Percentiles rank a stretch among this genome's conserved stretches.
Conservation (phyloP, 2,888 invertebrate genomes). For the Pterostichus madidus region DNA sequence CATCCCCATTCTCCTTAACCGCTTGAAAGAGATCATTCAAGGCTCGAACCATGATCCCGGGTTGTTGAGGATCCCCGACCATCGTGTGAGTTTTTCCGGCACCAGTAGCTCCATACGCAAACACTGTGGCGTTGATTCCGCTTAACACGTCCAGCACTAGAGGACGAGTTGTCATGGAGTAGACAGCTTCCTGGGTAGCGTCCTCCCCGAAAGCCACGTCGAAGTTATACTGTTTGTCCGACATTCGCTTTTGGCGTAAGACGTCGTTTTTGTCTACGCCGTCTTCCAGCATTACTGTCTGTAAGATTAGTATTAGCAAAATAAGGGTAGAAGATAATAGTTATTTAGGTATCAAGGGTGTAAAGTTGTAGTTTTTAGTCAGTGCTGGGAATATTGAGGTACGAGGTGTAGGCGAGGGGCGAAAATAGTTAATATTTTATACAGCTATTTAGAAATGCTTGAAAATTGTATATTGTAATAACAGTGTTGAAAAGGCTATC, state of each 20-base stretch:
- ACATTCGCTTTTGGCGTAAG: slow-evolving; percentile 84
- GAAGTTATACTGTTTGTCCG: slow-evolving; percentile 92
- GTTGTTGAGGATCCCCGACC: slow-evolving; percentile 84
- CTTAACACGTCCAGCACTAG: slow-evolving; percentile 91
- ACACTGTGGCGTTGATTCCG: slow-evolving; percentile 94
- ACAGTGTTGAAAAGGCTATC: too few relatives aligned
- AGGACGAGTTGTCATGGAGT: slow-evolving; percentile 90
- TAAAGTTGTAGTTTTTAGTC: too few relatives aligned
- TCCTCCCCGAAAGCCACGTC: slow-evolving; percentile 94
- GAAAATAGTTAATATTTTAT: too few relatives aligned
- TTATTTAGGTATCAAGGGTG: too few relatives aligned
- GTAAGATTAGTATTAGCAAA: slow-evolving; percentile 70
- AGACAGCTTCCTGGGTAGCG: slow-evolving; percentile 93
- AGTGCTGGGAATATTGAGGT: too few relatives aligned
- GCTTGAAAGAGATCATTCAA: slow-evolving; percentile 90
- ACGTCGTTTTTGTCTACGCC: slow-evolving; percentile 81
- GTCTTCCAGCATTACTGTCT: slow-evolving; percentile 86
- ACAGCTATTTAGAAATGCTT: too few relatives aligned
- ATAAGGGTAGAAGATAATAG: slow-evolving; percentile 8
- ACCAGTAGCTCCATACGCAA: slow-evolving; percentile 96
- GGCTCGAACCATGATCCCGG: slow-evolving; percentile 93
- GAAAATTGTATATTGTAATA: too few relatives aligned
- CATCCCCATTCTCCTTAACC: slow-evolving; percentile 81
- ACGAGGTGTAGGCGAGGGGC: too few relatives aligned
- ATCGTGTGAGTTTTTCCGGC: slow-evolving; percentile 96